Evolutionary conservation across 2,888 invertebrate species (phyloP), one percentile per base, ranked within the genome.

Genomic region (Villa cingulata): DNA sequence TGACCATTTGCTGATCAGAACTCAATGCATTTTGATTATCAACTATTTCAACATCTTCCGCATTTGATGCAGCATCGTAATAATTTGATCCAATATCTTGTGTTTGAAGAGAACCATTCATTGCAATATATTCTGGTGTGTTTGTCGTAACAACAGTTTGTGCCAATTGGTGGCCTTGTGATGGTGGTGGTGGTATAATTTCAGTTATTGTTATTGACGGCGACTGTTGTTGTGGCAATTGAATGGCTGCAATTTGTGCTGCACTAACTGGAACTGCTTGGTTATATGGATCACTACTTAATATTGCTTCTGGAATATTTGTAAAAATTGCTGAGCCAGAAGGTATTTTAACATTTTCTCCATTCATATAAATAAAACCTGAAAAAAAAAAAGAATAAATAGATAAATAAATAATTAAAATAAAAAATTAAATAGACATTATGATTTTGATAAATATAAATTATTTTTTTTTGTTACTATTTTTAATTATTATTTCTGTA

Each of bases 321-420:
- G 76, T 70, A 70, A 75, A 80, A 65, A 77, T 76, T 73, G 77
- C 77, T 50, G 60, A 58, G 75, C 77, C 78, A 71, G 78, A 75
- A 71, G 78, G 78, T 74, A 78, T 75, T 74, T 81, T 81, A 70
- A 79, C 80, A 73, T 81, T 76, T 76, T 83, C 83, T 76, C 83
- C 83, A 80, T 83, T 84, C 83, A 84, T 83, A 77, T 80, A 83
- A 74, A 80, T 80, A 75, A 79, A 78, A 70, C 81, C 83, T 79
- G 64, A 39, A 65, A 63, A 59, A 54, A 53, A 57, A 58, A 53
- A 45, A 37, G 3, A 32, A 44, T 18, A 14, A 14, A 18, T 10
- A 37, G 10, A 17, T 48, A 41, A 49, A 27, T 48, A 32, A 23
- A 45, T 36, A 34, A 29, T 37, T 44, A 52, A 46, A 51, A 53